Base-by-base conservation (phyloP, 2,797 vertebrate genomes). In the Tarsius wallacei region DNA sequence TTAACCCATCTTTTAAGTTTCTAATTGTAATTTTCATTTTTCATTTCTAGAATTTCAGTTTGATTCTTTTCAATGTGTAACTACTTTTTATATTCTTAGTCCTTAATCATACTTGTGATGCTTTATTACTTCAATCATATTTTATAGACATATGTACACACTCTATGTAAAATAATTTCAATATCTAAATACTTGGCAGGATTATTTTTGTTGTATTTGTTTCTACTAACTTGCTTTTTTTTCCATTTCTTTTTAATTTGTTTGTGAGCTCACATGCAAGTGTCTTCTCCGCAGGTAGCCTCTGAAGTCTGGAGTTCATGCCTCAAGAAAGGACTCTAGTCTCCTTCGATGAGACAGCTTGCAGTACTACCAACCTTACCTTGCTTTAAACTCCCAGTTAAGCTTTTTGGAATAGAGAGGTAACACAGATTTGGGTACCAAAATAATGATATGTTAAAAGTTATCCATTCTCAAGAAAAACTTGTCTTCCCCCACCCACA, bases 341-440 rank as follows among this genome's bases (percentile, higher is more conserved):
- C 42, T 87, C 36, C 33, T 82, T 61, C 31, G 53, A 22, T 55
- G 78, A 77, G 26, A 49, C 10, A 87, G 2, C 36, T 87, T 5
- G 10, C 6, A 36, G 81, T 83, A 71, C n/a, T 47, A 66, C 26
- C 24, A 82, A 16, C 12, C 57, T 0, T 55, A 68, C 7, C 22
- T 13, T 85, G 80, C 33, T 71, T 94, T 78, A 94, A 87, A 95
- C 22, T 87, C 84, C 85, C 59, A 81, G 53, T 53, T 81, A 93
- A 93, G n/a, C 10, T 82, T 73, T 94, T 82, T 66, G 68, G 26
- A 80, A 93, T 3, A 85, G 70, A 57, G 12, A 94, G 53, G 24
- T 74, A 94, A 87, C 57, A 68, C 15, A 31, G 49, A 87, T 74
- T 87, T 63, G 9, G n/a, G 36, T 47, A 5, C 16, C 64, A n/a